Evolutionary conservation across 2,888 invertebrate species (phyloP), one percentile per base, ranked within the genome.

Genomic region (Hybos culiciformis): DNA sequence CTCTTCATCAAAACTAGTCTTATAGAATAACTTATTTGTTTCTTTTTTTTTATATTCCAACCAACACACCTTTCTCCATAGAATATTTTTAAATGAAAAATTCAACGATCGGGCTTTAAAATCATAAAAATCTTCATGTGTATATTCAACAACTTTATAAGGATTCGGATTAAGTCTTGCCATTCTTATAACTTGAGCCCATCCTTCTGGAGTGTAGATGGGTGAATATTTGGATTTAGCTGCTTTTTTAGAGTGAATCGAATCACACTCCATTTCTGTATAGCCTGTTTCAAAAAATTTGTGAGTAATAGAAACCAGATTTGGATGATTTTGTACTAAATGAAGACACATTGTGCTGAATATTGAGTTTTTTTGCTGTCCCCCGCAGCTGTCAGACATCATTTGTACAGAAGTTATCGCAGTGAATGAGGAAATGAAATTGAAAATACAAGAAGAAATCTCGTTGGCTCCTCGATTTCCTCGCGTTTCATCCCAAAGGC

Each of bases 231-330:
- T 34, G 14, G 29, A 24, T 39, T 40, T 31, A 4, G 21, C 23
- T 39, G 24, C 29, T 18, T 41, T 44, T 19, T 14, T 33, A 23
- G 33, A 34, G 23, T 24, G 33, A 24, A 38, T 26, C 32, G 37
- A 41, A 39, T 41, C 37, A 24, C 37, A 26, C 19, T 37, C 40
- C 37, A 31, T 37, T 39, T 43, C 43, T 18, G 33, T 38, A 20
- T 39, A 34, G 14, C 21, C 40, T n/a, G 21, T 4, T 19, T 36
- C 36, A 26, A 44, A 18, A 23, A 20, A 44, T 44, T 44, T 36
- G 39, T 37, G 32, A 21, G 26, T 11, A 20, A 23, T 19, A 17
- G 32, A 29, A 21, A 36, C 21, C 17, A 43, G n/a, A 26, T 23
- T 36, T 19, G 3, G n/a, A 11, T 37, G 36, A 15, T 26, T 20